Conservation (phyloP, 1,140 invertebrate species). For the Ctenoplectra terminalis region DNA sequence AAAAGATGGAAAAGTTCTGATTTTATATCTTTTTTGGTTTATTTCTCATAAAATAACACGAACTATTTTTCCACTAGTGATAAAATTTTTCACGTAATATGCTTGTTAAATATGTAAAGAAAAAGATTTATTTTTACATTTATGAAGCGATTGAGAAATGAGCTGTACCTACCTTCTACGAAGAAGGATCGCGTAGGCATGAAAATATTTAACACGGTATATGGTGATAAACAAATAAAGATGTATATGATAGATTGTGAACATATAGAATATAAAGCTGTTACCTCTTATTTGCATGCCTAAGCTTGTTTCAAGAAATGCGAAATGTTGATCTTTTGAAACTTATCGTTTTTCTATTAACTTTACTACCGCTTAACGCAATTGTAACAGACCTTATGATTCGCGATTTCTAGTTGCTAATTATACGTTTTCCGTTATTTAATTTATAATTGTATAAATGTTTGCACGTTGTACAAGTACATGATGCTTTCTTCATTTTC, state of each 20-base stretch:
- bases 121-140: constrained; percentile 23
- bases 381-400: not conserved
- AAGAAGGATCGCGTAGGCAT: no score
- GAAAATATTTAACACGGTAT: no score
- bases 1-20: no score
- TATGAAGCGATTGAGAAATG: not conserved
- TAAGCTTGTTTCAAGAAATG: no score
- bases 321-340: no score
- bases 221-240: no score
- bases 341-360: not conserved
- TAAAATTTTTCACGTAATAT: not conserved
- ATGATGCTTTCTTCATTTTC: not conserved
- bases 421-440: not conserved
- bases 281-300: no score
- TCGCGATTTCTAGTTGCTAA: not conserved
- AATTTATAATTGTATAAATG: not conserved
- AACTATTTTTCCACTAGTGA: not conserved
- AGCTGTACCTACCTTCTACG: no score
- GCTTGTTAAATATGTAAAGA: constrained; percentile 7
- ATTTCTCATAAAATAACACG: not conserved
- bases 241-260: no score
- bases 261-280: no score
- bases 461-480: constrained; percentile 6
- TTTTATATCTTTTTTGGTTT: not conserved
- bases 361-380: not conserved